Conservation (phyloP, 2,888 invertebrate genomes). For the Dryobota labecula region DNA sequence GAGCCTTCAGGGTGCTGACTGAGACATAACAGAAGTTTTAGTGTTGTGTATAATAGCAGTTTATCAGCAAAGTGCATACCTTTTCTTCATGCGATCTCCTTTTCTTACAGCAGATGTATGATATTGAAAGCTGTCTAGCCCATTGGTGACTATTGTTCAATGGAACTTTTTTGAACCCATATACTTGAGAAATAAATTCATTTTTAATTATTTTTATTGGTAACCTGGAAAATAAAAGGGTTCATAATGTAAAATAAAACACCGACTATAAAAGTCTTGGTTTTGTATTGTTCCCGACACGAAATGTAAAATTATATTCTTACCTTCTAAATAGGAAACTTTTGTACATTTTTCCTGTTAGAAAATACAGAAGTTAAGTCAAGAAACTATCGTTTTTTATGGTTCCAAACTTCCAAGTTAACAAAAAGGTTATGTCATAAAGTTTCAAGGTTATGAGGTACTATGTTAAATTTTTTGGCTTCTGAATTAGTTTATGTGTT, state of each 20-base stretch:
- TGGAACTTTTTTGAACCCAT: constrained; percentile 60
- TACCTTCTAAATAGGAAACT: constrained; percentile 79
- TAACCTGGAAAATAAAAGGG: constrained; percentile 72
- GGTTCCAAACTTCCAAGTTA: constrained; percentile 8
- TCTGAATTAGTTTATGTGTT: constrained; percentile 4
- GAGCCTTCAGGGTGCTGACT: not conserved
- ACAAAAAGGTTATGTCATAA: constrained; percentile 62
- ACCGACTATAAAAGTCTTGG: not conserved
- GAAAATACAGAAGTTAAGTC: constrained; percentile 27
- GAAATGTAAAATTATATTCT: constrained; percentile 48
- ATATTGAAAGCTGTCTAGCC: constrained; percentile 76
- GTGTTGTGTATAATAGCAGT: not conserved
- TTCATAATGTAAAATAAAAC: not conserved
- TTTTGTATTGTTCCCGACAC: not conserved
- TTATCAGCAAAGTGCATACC: constrained; percentile 78
- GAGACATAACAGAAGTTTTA: not conserved
- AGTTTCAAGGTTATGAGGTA: constrained; percentile 48
- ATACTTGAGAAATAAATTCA: constrained; percentile 69
- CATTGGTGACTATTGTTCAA: constrained; percentile 59
- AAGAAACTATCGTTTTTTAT: constrained; percentile 12
- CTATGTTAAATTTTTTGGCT: not conserved
- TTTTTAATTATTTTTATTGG: constrained; percentile 73
- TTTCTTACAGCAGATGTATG: constrained; percentile 88
- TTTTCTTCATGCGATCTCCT: constrained; percentile 92
- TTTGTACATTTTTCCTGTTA: constrained; percentile 77